phyloP scores from a whole-genome alignment of 1,140 invertebrate genomes.

The Drosophila nebulosa region DNA sequence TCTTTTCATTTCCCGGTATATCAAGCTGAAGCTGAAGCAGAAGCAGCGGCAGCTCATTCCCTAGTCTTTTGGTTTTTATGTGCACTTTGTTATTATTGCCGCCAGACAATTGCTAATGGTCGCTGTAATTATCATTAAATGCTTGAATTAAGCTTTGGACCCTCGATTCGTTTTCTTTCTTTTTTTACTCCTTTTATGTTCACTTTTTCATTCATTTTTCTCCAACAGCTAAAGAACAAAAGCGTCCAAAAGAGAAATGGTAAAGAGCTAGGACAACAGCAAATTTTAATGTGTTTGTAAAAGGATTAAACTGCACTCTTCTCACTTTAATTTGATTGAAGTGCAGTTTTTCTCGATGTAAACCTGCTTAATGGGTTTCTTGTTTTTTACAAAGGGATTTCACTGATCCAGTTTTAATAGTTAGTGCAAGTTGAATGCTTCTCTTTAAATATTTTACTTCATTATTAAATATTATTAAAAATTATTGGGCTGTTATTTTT shows the following conservation, averaged over 20 bases:
- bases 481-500: too few species aligned
- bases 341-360: conserved; percentile 2
- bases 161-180: conserved; percentile 24
- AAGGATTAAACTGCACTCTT: conserved; percentile 50
- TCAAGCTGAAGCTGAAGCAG: not conserved
- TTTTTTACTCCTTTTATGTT: conserved; percentile 1
- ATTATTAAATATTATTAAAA: not conserved
- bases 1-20: not conserved
- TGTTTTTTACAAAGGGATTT: not conserved
- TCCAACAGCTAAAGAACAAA: conserved; percentile 10
- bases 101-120: conserved; percentile 70
- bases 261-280: conserved; percentile 32
- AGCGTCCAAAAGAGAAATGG: conserved; percentile 11
- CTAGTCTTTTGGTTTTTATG: conserved; percentile 45
- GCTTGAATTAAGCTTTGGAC: conserved; percentile 40
- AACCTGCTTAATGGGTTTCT: not conserved
- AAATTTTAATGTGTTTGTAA: conserved; percentile 52
- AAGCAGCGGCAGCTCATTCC: not conserved
- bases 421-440: not conserved
- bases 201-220: conserved; percentile 6
- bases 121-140: conserved; percentile 71
- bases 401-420: not conserved
- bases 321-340: conserved; percentile 30
- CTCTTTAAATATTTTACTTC: not conserved
- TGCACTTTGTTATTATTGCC: conserved; percentile 63